Conservation (phyloP, 92 coral and sea anemone genomes). For the Diadumene lineata region DNA sequence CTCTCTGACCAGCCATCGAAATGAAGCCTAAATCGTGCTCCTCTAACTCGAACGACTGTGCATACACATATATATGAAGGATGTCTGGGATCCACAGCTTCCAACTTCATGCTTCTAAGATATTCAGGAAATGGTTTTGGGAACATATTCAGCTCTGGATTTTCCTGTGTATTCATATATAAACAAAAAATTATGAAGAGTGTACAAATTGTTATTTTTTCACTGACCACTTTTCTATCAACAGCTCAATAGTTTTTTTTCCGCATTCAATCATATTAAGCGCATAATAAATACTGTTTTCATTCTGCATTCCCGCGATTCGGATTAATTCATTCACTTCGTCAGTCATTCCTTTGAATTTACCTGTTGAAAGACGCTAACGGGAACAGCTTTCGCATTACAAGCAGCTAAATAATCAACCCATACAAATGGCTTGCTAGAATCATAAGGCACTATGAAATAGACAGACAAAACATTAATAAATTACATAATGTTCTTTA, state of each 20-base stretch:
- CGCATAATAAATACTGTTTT: no score
- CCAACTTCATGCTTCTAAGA: constrained; percentile 90
- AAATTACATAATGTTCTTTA: not conserved
- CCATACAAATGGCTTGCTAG: constrained; percentile 80
- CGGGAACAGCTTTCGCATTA: constrained; percentile 63
- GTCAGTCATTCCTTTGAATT: not conserved
- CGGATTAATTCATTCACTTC: no score
- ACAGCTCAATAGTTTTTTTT: no score
- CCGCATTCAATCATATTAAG: no score
- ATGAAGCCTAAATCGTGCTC: constrained; percentile 86
- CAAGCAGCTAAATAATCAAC: constrained; percentile 61
- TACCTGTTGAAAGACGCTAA: constrained; percentile 70
- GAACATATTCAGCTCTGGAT: constrained; percentile 63
- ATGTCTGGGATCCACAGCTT: constrained; percentile 94
- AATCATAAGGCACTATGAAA: constrained; percentile 63
- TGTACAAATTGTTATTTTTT: no score
- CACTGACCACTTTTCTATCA: no score
- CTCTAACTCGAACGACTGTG: constrained; percentile 93
- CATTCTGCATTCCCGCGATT: no score
- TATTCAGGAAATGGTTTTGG: constrained; percentile 71
- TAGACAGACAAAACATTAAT: not conserved
- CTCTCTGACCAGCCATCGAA: constrained; percentile 99
- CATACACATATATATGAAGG: constrained; percentile 97
- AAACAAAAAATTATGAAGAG: no score
- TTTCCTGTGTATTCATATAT: no score